A percentile compares a stretch with the other conserved stretches of the same genome.
These are phyloP conservation scores for Nothobranchius kuhntae DNA, from an alignment of 2,113 vertebrate genomes.

Conservation along the genomic window DNA sequence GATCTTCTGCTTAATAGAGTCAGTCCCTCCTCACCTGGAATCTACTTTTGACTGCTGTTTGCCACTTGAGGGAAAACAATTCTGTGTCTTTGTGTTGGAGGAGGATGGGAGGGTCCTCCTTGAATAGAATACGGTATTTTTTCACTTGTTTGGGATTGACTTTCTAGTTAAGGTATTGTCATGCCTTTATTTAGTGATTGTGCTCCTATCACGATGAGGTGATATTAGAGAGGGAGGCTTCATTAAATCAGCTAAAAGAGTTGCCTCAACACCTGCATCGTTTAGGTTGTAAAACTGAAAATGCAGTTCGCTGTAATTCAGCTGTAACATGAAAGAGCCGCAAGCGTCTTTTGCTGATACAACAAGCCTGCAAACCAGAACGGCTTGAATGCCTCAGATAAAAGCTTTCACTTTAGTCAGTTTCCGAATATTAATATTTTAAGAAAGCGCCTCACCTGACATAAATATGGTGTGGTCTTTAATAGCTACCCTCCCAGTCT, in stretches of 20 bases:
- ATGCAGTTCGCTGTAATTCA: slow-evolving; percentile 68
- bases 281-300: slow-evolving; percentile 62
- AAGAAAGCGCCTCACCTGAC: slow-evolving; percentile 78
- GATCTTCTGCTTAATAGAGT: slow-evolving; percentile 23
- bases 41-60: slow-evolving; percentile 39
- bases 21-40: slow-evolving; percentile 52
- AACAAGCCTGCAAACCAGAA: slow-evolving; percentile 62
- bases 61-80: not conserved
- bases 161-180: slow-evolving; percentile 46
- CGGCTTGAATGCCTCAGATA: slow-evolving; percentile 70
- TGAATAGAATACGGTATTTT: not conserved
- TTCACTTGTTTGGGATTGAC: slow-evolving; percentile 4
- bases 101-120: not conserved
- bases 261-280: slow-evolving; percentile 68
- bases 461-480: slow-evolving; percentile 81
- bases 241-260: slow-evolving; percentile 76
- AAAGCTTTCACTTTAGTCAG: slow-evolving; percentile 83
- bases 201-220: slow-evolving; percentile 54
- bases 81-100: not conserved
- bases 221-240: slow-evolving; percentile 59
- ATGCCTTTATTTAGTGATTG: slow-evolving; percentile 57
- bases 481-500: slow-evolving; percentile 75
- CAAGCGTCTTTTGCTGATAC: slow-evolving; percentile 65
- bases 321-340: slow-evolving; percentile 35
- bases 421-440: slow-evolving; percentile 85